Base-by-base conservation (phyloP, 2,113 vertebrate species). In the Eulemur rufifrons region DNA sequence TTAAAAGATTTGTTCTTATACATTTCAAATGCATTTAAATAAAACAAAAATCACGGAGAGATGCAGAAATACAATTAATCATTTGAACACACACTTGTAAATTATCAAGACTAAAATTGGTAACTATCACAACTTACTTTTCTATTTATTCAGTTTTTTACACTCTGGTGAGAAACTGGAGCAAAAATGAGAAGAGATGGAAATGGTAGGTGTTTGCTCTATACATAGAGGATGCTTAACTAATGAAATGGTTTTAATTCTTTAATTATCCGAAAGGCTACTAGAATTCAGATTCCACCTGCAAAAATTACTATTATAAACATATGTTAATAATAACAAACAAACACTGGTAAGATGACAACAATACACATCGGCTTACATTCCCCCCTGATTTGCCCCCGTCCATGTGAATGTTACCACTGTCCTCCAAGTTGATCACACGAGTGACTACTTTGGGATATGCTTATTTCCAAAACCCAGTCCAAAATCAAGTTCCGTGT, bases 1-100 rank as follows among this genome's bases (percentile, higher is more conserved):
- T 86, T 91, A 54, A 81, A 68, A 18, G 8, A 39, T 61, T 37
- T 89, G 10, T 83, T 73, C 8, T 52, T 87, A 80, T 0, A 59
- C 20, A 47, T 45, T 89, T 96, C 27, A 68, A 47, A 73, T 82
- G 32, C 45, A 76, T 80, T 10, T 74, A 91, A 95, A 91, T 86
- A 87, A 95, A 87, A 92, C n/a, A 45, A 81, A 74, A 93, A 73
- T 61, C 47, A 37, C 5, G 86, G 59, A 74, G 17, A 52, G 66
- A 82, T 39, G 21, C 9, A 87, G 17, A 86, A 89, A 74, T 27
- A 94, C 17, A 92, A 52, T 42, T 56, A 94, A 50, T 37, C 81
- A 5, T 94, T 90, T 94, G 81, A 63, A 84, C 27, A 92, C 47
- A 15, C n/a, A 54, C 25, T 47, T 86, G 6, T 63, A 92, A 89